Conservation (phyloP, 2,113 vertebrate genomes). For the Xenotilapia caudafasciata region DNA sequence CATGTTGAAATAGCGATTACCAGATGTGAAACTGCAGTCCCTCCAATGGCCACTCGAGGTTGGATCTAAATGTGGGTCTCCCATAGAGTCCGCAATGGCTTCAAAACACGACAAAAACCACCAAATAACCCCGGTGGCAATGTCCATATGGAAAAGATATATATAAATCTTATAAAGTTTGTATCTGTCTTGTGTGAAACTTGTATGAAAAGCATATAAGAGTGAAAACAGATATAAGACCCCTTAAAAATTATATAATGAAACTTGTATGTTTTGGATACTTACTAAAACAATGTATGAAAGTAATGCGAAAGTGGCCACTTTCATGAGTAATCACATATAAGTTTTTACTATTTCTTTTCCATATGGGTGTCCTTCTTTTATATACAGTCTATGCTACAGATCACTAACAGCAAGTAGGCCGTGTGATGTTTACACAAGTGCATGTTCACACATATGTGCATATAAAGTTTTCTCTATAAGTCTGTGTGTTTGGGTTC, state of each 20-base stretch:
- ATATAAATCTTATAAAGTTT: too few relatives aligned
- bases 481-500: background rate
- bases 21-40: background rate
- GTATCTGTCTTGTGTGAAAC: too few relatives aligned
- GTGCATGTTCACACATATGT: background rate
- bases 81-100: background rate
- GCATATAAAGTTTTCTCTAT: background rate
- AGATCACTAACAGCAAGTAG: background rate
- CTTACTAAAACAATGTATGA: too few relatives aligned
- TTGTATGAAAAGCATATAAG: too few relatives aligned
- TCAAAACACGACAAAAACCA: fast-evolving
- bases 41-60: background rate
- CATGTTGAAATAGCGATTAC: background rate
- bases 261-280: too few relatives aligned
- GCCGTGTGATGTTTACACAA: background rate
- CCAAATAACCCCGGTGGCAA: background rate
- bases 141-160: background rate
- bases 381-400: background rate
- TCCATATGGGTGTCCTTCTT: background rate
- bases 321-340: too few relatives aligned
- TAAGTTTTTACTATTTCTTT: too few relatives aligned
- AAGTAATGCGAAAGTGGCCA: too few relatives aligned
- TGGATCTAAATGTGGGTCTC: background rate
- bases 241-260: too few relatives aligned
- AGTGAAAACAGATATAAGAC: too few relatives aligned